These are phyloP conservation scores for Euthynnus affinis DNA, from an alignment of 2,797 vertebrate genomes.

Conservation along the genomic window DNA sequence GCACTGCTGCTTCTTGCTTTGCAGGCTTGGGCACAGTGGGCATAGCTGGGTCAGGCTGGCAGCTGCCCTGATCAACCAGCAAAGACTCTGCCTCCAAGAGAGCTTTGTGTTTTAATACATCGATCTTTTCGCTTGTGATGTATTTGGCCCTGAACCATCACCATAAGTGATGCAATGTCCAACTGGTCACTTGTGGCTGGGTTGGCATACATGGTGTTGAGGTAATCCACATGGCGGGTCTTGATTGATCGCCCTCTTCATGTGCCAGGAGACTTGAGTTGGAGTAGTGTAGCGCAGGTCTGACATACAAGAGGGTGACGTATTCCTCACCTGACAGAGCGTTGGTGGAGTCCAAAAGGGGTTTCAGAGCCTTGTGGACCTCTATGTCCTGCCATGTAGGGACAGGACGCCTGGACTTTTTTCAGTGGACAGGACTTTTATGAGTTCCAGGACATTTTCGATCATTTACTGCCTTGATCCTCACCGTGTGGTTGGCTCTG, in stretches of 20 bases:
- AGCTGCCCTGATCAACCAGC: neutral
- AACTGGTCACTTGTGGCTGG: constrained; percentile 43
- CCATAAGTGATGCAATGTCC: constrained; percentile 22
- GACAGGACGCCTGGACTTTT: constrained; percentile 44
- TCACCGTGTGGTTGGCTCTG: constrained; percentile 21
- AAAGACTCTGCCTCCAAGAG: constrained; percentile 27
- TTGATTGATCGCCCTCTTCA: constrained; percentile 41
- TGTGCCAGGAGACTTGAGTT: constrained; percentile 47
- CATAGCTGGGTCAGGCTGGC: constrained; percentile 1
- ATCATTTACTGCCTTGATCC: constrained; percentile 42
- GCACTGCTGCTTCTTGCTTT: constrained; percentile 14
- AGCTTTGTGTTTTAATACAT: constrained; percentile 27
- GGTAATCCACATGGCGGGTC: constrained; percentile 32
- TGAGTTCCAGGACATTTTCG: constrained; percentile 39
- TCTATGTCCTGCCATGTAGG: constrained; percentile 49
- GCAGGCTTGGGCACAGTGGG: constrained; percentile 8
- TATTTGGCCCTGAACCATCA: constrained; percentile 36
- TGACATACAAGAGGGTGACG: constrained; percentile 52
- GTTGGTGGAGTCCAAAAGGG: constrained; percentile 39
- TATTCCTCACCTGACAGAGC: constrained; percentile 46
- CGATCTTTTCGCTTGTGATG: constrained; percentile 31
- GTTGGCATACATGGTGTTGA: constrained; percentile 39
- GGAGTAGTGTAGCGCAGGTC: constrained; percentile 49
- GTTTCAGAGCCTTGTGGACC: constrained; percentile 50
- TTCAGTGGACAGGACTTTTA: constrained; percentile 45